Evolutionary conservation across 1,140 invertebrate genomes (phyloP).

Genomic region (Diploscapter pachys): DNA sequence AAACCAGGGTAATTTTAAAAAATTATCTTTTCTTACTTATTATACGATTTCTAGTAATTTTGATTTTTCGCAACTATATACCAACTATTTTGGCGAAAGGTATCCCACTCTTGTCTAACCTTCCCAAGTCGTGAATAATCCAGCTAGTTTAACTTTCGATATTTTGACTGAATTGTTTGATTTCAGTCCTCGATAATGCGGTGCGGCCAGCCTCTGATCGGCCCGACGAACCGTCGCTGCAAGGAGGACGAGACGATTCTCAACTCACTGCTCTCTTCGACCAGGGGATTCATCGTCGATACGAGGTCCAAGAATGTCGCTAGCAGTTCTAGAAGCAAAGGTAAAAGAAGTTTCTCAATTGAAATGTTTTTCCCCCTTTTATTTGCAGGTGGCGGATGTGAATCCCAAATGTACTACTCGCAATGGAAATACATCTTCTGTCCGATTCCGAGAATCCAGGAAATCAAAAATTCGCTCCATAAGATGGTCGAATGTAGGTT

Average conservation of each 20-base stretch:
- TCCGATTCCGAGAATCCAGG: conserved; percentile 77
- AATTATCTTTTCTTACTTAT: conserved; percentile 19
- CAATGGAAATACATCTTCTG: conserved; percentile 93
- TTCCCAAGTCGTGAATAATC: too few relatives aligned
- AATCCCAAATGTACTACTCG: conserved; percentile 87
- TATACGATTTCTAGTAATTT: too few relatives aligned
- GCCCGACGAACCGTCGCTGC: conserved; percentile 80
- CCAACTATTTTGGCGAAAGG: too few relatives aligned
- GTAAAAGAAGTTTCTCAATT: conserved; percentile 23
- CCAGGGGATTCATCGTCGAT: conserved; percentile 89
- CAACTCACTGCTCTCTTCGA: conserved; percentile 78
- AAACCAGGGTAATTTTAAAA: conserved; percentile 74
- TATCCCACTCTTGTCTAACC: too few relatives aligned
- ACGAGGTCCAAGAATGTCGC: conserved; percentile 77
- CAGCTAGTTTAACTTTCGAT: too few relatives aligned
- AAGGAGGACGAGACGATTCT: conserved; percentile 89
- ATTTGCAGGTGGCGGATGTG: conserved; percentile 77
- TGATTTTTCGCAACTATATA: too few relatives aligned
- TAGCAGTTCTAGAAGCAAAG: conserved; percentile 62
- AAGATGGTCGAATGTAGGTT: conserved; percentile 83
- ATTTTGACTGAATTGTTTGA: background rate
- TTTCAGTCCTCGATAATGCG: conserved; percentile 79
- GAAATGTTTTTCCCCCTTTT: conserved; percentile 2
- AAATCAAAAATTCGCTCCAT: conserved; percentile 80
- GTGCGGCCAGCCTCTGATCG: conserved; percentile 85